phyloP scores from a whole-genome alignment of 2,113 vertebrate species.

The Nothoprocta perdicaria region DNA sequence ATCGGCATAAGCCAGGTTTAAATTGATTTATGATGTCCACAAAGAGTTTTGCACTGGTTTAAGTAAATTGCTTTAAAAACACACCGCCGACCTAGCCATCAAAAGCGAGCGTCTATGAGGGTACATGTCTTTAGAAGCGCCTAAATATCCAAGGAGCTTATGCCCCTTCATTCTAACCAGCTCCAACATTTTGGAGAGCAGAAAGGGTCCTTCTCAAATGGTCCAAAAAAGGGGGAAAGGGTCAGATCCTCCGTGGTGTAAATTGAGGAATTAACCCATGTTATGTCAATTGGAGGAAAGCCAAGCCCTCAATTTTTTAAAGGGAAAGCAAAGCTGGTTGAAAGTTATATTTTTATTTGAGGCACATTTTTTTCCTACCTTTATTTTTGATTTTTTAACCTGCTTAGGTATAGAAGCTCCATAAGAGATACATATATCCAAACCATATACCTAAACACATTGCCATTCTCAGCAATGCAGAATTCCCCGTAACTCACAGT shows the following conservation, averaged over 20 bases:
- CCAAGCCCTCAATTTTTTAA: conserved; percentile 22
- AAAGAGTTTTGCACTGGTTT: conserved; percentile 74
- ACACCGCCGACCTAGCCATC: conserved; percentile 63
- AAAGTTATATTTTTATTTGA: background rate
- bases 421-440: background rate
- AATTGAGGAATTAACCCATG: background rate
- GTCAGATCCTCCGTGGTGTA: background rate
- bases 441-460: conserved; percentile 1
- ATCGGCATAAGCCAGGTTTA: conserved; percentile 73
- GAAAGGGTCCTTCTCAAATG: conserved; percentile 32
- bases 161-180: conserved; percentile 41
- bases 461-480: background rate
- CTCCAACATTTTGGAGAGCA: conserved; percentile 22
- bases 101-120: conserved; percentile 53
- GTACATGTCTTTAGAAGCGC: conserved; percentile 64
- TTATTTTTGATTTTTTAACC: background rate
- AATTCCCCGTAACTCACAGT: background rate
- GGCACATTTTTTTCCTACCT: fast-evolving
- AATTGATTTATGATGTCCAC: conserved; percentile 76
- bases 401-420: background rate
- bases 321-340: background rate
- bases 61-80: conserved; percentile 75
- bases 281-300: background rate
- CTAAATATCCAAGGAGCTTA: conserved; percentile 66
- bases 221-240: background rate